Conservation (phyloP, 2,113 vertebrate species). For the Pagrus major region DNA sequence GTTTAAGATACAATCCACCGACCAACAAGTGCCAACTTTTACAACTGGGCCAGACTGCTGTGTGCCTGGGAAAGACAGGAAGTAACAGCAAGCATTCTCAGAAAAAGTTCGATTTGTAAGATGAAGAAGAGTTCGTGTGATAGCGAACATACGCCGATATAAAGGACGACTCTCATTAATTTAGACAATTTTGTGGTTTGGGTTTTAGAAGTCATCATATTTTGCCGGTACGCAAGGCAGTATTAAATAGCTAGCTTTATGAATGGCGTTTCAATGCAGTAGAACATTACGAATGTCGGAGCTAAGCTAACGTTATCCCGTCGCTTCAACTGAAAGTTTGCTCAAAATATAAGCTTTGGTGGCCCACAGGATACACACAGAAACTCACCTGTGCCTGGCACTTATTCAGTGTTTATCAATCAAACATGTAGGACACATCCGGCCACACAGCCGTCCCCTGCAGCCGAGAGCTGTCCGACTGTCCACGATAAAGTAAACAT, state of each 20-base stretch:
- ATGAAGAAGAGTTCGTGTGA: background rate
- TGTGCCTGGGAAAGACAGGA: constrained; percentile 17
- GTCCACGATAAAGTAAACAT: constrained; percentile 61
- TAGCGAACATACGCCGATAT: background rate
- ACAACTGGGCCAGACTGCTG: background rate
- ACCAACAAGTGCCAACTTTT: background rate
- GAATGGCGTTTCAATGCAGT: background rate
- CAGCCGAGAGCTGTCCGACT: background rate
- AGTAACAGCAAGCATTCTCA: background rate
- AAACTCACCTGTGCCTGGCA: constrained; percentile 45
- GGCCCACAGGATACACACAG: background rate
- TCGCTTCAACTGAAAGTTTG: background rate
- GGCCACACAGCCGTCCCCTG: rapidly evolving
- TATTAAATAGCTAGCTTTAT: background rate
- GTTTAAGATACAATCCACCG: no score
- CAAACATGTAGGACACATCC: background rate
- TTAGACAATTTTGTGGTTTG: rapidly evolving
- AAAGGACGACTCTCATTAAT: rapidly evolving
- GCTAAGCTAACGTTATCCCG: constrained; percentile 15
- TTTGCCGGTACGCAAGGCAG: rapidly evolving
- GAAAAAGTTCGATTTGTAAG: background rate
- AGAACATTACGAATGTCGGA: rapidly evolving
- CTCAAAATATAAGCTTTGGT: background rate
- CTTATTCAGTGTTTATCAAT: no score
- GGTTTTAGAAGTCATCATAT: rapidly evolving